A percentile compares a stretch with the other conserved stretches of the same genome.
phyloP scores from a whole-genome alignment of 2,888 invertebrate species.

The Drosophila kanekoi region DNA sequence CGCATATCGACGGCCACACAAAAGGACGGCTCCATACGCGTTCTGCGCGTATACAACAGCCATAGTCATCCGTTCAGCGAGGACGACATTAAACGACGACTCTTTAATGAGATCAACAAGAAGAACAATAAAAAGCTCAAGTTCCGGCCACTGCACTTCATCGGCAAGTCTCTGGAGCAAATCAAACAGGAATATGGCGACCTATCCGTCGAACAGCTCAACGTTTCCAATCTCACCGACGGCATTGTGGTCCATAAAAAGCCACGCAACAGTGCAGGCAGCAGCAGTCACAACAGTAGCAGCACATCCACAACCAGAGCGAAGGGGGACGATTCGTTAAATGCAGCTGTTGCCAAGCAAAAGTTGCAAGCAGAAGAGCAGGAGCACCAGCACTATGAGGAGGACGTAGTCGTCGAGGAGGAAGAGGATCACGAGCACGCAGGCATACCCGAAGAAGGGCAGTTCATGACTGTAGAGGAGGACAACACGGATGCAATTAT shows the following conservation, averaged over 20 bases:
- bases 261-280: constrained; percentile 43
- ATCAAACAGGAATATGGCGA: constrained; percentile 78
- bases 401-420: constrained; percentile 42
- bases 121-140: constrained; percentile 70
- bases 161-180: constrained; percentile 73
- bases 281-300: constrained; percentile 25
- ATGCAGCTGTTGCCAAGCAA: neutral
- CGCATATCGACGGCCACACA: constrained; percentile 78
- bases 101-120: constrained; percentile 78
- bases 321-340: neutral
- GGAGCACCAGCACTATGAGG: constrained; percentile 31
- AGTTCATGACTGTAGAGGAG: constrained; percentile 54
- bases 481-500: constrained; percentile 68
- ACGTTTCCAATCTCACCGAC: constrained; percentile 62
- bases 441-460: constrained; percentile 7
- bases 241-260: constrained; percentile 71
- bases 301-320: neutral
- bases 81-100: constrained; percentile 77
- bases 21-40: constrained; percentile 73
- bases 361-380: constrained; percentile 11
- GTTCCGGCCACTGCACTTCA: constrained; percentile 70
- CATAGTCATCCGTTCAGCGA: constrained; percentile 77
- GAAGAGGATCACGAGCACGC: constrained; percentile 27
- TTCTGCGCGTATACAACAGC: constrained; percentile 74
- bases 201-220: constrained; percentile 67